Percentiles rank a stretch among this genome's conserved stretches.
Conservation (phyloP, 2,797 vertebrate species). For the Hyperoplus lanceolatus region DNA sequence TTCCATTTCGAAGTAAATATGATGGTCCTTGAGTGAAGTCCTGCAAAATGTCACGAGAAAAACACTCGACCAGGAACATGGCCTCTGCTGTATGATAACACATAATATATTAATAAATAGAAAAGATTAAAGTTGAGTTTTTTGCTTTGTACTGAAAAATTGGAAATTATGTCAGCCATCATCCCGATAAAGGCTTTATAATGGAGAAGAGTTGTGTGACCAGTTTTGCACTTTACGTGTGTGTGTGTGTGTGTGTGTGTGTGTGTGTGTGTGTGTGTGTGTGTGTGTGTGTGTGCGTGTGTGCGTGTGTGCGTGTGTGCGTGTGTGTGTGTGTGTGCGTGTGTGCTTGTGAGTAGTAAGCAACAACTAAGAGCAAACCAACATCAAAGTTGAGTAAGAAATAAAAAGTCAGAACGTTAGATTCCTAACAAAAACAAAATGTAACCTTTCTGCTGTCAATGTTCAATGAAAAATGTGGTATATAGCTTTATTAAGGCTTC, state of each 20-base stretch:
- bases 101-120: neutral
- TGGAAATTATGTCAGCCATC: neutral
- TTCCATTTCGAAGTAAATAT: constrained; percentile 9
- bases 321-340: too few species aligned
- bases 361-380: neutral
- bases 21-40: neutral
- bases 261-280: too few species aligned
- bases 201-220: neutral
- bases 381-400: neutral
- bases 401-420: neutral
- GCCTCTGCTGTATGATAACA: neutral
- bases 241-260: too few species aligned
- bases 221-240: neutral
- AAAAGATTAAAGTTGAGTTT: neutral
- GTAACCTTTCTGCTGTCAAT: neutral
- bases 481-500: constrained; percentile 38
- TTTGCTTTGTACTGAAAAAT: neutral
- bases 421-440: neutral
- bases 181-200: neutral
- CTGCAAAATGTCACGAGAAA: neutral
- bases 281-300: too few species aligned
- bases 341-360: neutral
- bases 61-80: neutral
- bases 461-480: neutral
- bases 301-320: neutral